Evolutionary conservation across 2,113 vertebrate genomes (phyloP).

Genomic region (Macaca mulatta): DNA sequence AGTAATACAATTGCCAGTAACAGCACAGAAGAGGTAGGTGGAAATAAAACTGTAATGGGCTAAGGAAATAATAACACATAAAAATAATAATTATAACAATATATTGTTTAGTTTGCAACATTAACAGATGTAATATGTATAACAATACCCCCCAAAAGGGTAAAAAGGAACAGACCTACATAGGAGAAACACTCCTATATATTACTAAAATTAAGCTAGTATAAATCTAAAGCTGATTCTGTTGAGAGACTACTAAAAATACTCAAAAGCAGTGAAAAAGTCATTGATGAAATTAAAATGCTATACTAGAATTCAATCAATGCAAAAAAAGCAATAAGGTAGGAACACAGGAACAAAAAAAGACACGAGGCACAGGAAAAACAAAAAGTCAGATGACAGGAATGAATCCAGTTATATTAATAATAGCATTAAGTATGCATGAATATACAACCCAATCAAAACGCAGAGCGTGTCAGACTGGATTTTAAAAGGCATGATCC

Average conservation of each 20-base stretch:
- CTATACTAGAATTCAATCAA: neutral
- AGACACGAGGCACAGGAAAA: neutral
- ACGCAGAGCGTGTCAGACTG: neutral
- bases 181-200: neutral
- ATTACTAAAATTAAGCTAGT: neutral
- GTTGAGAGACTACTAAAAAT: neutral
- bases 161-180: neutral
- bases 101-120: neutral
- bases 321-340: neutral
- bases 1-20: neutral
- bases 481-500: neutral
- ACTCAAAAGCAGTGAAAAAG: neutral
- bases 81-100: neutral
- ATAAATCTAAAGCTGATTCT: slow-evolving; percentile 5
- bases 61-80: neutral
- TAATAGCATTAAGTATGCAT: neutral
- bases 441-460: neutral
- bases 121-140: neutral
- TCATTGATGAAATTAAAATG: slow-evolving; percentile 5
- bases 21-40: neutral
- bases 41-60: neutral
- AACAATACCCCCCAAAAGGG: neutral
- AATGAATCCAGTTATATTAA: neutral
- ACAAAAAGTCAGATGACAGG: neutral
- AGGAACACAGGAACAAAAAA: neutral